Evolutionary conservation across 2,113 vertebrate species (phyloP).

Genomic region (Zeus faber): DNA sequence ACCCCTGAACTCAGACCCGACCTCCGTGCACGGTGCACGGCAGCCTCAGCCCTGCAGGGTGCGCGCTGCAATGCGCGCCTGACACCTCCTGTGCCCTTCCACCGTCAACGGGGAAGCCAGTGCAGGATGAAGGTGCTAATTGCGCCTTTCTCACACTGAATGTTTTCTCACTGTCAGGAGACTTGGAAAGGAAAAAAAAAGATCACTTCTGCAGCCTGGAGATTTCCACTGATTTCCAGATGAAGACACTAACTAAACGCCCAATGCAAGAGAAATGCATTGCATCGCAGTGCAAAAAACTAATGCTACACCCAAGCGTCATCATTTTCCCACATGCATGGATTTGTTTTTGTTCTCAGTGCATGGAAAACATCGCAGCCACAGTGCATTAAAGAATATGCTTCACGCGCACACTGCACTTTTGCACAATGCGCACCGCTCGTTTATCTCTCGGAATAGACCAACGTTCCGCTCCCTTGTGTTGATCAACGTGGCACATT

Average conservation of each 20-base stretch:
- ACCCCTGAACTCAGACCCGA: constrained; percentile 63
- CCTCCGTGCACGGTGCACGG: constrained; percentile 39
- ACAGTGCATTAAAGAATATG: no score
- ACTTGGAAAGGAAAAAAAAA: constrained; percentile 3
- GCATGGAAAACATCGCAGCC: no score
- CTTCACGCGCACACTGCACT: no score
- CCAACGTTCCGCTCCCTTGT: no score
- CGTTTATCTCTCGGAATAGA: no score
- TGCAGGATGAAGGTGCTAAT: constrained; percentile 63
- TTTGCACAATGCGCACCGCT: no score
- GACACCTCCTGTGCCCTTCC: constrained; percentile 65
- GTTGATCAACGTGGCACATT: no score
- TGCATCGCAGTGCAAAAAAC: no score
- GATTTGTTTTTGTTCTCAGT: no score
- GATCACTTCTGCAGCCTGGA: constrained; percentile 13
- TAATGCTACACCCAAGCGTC: no score
- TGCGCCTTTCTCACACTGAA: constrained; percentile 50
- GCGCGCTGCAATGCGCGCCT: constrained; percentile 57
- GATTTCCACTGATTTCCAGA: neutral
- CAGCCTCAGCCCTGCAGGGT: constrained; percentile 62
- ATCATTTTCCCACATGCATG: no score
- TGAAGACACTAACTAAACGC: no score
- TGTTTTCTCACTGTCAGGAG: constrained; percentile 47
- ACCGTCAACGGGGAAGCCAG: constrained; percentile 52
- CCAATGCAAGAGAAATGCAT: neutral